A percentile compares a stretch with the other conserved stretches of the same genome.
These are phyloP conservation scores for Phyllostomus hastatus DNA, from an alignment of 2,113 vertebrate species.

Conservation along the genomic window DNA sequence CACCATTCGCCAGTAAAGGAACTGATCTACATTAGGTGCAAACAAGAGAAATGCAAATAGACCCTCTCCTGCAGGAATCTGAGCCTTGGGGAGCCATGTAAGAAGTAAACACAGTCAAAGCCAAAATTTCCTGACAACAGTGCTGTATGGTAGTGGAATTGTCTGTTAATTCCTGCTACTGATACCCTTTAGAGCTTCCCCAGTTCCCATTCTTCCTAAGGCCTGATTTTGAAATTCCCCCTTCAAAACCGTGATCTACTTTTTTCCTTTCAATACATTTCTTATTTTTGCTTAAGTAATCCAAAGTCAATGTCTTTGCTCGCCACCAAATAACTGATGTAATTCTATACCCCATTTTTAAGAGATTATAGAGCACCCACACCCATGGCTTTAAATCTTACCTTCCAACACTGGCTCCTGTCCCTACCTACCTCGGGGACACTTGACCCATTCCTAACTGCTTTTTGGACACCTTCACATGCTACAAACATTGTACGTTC, in stretches of 20 bases:
- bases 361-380: background rate
- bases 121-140: background rate
- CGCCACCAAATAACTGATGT: background rate
- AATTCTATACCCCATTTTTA: background rate
- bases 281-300: background rate
- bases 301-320: background rate
- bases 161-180: background rate
- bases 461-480: background rate
- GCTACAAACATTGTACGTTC: background rate
- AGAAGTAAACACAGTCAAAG: background rate
- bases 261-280: background rate
- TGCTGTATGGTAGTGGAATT: background rate
- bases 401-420: background rate
- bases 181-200: background rate
- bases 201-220: background rate
- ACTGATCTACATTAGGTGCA: background rate
- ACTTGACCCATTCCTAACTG: background rate
- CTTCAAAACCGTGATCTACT: background rate
- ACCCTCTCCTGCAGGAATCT: background rate
- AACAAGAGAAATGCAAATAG: background rate
- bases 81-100: background rate
- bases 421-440: background rate
- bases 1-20: background rate
- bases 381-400: background rate
- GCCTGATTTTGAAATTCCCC: background rate